Evolutionary conservation across 2,888 invertebrate genomes (phyloP).

Genomic region (Pandemis corylana): DNA sequence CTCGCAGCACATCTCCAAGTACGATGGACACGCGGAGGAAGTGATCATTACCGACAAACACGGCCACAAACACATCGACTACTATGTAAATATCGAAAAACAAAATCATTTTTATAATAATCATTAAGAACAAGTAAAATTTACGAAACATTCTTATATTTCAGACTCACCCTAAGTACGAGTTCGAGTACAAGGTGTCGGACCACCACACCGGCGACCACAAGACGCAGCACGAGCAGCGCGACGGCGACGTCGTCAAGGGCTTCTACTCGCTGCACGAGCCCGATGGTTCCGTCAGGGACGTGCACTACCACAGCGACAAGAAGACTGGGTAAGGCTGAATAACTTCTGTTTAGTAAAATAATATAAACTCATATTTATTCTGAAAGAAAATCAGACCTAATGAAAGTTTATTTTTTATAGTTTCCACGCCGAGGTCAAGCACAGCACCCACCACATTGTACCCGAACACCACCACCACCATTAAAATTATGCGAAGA

Average conservation of each 20-base stretch:
- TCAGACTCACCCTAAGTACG: conserved; percentile 65
- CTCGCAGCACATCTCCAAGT: conserved; percentile 54
- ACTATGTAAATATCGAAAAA: conserved; percentile 54
- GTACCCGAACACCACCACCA: no score
- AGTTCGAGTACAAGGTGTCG: conserved; percentile 66
- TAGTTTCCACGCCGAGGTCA: conserved; percentile 19
- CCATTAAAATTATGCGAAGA: no score
- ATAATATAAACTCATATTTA: no score
- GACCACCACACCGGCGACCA: conserved; percentile 75
- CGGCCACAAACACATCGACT: conserved; percentile 54
- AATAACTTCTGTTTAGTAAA: no score
- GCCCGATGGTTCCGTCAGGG: conserved; percentile 76
- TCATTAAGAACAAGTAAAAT: background rate
- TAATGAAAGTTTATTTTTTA: no score
- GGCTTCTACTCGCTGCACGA: conserved; percentile 83
- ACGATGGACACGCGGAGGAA: conserved; percentile 56
- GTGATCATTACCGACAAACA: conserved; percentile 56
- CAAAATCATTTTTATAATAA: background rate
- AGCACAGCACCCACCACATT: no score
- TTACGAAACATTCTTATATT: background rate
- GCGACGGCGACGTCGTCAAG: conserved; percentile 83
- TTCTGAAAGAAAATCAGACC: no score
- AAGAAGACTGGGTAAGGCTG: conserved; percentile 56
- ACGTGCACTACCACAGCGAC: conserved; percentile 60
- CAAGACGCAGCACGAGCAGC: conserved; percentile 75